phyloP scores from a whole-genome alignment of 1,140 invertebrate species.

The Epicauta chinensis region DNA sequence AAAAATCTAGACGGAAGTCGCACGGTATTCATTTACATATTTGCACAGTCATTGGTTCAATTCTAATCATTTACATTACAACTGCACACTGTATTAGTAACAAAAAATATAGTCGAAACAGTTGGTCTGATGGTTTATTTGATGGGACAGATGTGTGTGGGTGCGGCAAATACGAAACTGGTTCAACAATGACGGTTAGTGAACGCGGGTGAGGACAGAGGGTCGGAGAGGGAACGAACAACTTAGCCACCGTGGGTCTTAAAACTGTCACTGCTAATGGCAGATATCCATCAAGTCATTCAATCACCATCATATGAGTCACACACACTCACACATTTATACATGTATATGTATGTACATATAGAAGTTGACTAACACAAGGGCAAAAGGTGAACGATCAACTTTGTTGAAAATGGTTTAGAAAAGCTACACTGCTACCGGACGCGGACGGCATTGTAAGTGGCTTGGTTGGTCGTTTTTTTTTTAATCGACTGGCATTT shows the following conservation, averaged over 20 bases:
- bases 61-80: too few relatives aligned
- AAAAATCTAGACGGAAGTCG: too few relatives aligned
- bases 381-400: constrained; percentile 22
- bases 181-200: too few relatives aligned
- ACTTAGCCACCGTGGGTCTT: constrained; percentile 32
- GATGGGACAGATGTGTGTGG: constrained; percentile 28
- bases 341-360: too few relatives aligned
- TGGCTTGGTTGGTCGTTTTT: not conserved
- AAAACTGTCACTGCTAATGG: constrained; percentile 43
- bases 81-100: too few relatives aligned
- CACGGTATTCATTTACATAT: too few relatives aligned
- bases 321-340: too few relatives aligned
- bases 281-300: constrained; percentile 43
- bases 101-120: not conserved
- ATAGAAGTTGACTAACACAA: too few relatives aligned
- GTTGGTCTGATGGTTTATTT: constrained; percentile 20
- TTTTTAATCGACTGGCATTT: too few relatives aligned
- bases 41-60: too few relatives aligned
- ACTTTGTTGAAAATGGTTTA: not conserved
- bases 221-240: constrained; percentile 8
- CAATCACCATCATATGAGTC: constrained; percentile 42
- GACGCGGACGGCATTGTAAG: constrained; percentile 4
- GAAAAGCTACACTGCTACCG: constrained; percentile 2
- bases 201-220: too few relatives aligned
- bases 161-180: constrained; percentile 3